A percentile compares a stretch with the other conserved stretches of the same genome.
phyloP scores from a whole-genome alignment of 30 jellyfish, hydroid and myxozoan genomes.

The Clytia hemisphaerica region DNA sequence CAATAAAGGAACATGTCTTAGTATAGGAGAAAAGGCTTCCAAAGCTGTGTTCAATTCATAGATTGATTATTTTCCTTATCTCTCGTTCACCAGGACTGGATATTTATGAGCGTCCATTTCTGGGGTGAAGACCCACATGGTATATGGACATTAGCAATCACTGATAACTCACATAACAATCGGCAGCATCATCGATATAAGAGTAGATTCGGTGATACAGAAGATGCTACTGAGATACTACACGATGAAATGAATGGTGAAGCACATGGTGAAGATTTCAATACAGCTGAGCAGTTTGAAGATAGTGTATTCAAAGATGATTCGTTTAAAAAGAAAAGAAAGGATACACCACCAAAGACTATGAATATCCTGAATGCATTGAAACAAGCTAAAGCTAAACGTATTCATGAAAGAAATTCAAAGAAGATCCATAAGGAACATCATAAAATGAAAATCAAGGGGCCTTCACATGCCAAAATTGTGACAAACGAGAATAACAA shows the following conservation, averaged over 20 bases:
- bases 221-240: constrained; percentile 93
- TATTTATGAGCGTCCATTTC: constrained; percentile 98
- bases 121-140: constrained; percentile 99
- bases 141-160: constrained; percentile 91
- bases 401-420: too few species aligned
- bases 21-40: background rate
- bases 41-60: background rate
- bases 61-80: background rate
- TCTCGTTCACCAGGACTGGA: constrained; percentile 87
- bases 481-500: too few species aligned
- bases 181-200: constrained; percentile 70
- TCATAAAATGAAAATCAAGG: constrained; percentile 35
- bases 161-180: constrained; percentile 79
- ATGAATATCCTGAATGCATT: too few species aligned
- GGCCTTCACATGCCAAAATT: constrained; percentile 44
- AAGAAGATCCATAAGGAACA: too few species aligned
- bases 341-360: background rate
- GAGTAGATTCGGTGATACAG: constrained; percentile 77
- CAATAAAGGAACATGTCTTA: background rate
- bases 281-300: constrained; percentile 53
- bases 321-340: background rate
- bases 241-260: constrained; percentile 56
- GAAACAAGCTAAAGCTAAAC: too few species aligned
- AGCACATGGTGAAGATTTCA: constrained; percentile 27
- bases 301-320: constrained; percentile 25